These are phyloP conservation scores for Octodonta nipae DNA, from an alignment of 2,888 invertebrate species.

Conservation along the genomic window DNA sequence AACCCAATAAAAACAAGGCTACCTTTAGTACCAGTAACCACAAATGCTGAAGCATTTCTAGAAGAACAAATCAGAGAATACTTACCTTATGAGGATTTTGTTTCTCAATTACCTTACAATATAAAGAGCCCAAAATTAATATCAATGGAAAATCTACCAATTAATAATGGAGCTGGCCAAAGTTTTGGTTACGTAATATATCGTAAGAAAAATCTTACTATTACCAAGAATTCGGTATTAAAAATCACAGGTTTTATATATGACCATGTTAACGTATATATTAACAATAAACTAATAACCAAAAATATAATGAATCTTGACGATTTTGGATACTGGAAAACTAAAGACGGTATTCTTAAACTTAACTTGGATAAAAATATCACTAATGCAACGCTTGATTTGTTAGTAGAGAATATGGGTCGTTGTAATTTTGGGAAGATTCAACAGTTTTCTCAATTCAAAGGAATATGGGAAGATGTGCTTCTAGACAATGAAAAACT, in stretches of 20 bases:
- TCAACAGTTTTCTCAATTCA: conserved; percentile 31
- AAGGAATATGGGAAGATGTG: conserved; percentile 33
- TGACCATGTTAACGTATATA: conserved; percentile 38
- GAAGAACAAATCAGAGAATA: conserved; percentile 6
- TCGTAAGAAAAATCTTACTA: conserved; percentile 25
- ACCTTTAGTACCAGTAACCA: conserved; percentile 5
- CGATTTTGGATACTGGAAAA: conserved; percentile 35
- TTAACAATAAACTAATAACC: conserved; percentile 32
- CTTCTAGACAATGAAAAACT: conserved; percentile 11
- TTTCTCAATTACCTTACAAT: conserved; percentile 5
- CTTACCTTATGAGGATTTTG: conserved; percentile 7
- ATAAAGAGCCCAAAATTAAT: conserved; percentile 13
- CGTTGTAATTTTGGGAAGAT: conserved; percentile 46
- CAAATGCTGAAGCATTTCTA: conserved; percentile 3
- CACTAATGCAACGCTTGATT: conserved; percentile 28
- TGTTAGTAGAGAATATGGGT: conserved; percentile 65
- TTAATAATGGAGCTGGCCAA: conserved; percentile 38
- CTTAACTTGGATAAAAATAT: conserved; percentile 8
- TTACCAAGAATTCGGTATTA: conserved; percentile 21
- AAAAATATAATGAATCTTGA: conserved; percentile 23
- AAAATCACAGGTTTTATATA: conserved; percentile 31
- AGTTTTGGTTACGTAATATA: conserved; percentile 44
- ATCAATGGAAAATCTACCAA: conserved; percentile 28
- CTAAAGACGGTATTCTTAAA: conserved; percentile 22
- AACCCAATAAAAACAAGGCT: conserved; percentile 10